These are phyloP conservation scores for Steromphala cineraria DNA, from an alignment of 2,888 invertebrate genomes.

Conservation along the genomic window DNA sequence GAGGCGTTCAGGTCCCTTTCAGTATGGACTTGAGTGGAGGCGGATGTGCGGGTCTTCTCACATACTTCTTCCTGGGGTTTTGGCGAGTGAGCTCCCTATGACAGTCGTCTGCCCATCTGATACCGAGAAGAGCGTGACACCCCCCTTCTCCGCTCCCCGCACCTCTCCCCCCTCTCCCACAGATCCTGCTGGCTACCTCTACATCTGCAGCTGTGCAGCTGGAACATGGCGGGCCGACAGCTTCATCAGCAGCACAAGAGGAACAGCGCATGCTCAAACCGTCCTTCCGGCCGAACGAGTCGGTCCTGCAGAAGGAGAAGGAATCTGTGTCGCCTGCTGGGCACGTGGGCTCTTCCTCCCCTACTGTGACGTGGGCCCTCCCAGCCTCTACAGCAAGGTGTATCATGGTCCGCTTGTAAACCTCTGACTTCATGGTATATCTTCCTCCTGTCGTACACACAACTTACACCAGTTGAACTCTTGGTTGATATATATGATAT, in stretches of 20 bases:
- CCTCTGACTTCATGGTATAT: no score
- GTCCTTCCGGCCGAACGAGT: background rate
- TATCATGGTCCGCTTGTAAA: no score
- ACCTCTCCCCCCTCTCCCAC: background rate
- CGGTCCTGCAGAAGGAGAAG: background rate
- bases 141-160: background rate
- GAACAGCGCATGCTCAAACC: background rate
- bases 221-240: no score
- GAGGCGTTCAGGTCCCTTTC: background rate
- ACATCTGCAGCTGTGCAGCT: no score
- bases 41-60: background rate
- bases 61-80: background rate
- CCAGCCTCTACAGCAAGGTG: no score
- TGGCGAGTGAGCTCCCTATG: background rate
- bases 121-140: background rate
- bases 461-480: no score
- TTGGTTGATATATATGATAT: no score
- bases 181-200: no score
- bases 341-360: no score
- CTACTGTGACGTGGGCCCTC: no score
- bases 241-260: background rate
- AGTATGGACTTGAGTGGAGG: background rate
- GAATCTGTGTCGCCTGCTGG: background rate
- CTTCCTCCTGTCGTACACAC: no score
- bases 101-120: background rate